These are phyloP conservation scores for Otolemur garnettii DNA, from an alignment of 2,113 vertebrate species.

Conservation along the genomic window DNA sequence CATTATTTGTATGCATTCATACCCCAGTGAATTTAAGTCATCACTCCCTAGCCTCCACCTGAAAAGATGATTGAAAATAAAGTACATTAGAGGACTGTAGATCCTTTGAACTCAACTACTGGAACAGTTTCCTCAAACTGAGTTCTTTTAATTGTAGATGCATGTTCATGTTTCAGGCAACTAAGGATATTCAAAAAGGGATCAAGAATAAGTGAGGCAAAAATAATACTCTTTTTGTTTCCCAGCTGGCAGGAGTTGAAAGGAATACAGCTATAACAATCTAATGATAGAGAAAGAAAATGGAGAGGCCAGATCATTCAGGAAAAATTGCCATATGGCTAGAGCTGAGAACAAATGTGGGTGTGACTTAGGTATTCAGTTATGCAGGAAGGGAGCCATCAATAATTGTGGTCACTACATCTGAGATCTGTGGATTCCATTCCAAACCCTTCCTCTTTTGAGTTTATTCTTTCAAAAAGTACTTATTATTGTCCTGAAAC, in stretches of 20 bases:
- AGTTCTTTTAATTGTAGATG: background rate
- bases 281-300: constrained; percentile 50
- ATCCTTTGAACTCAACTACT: background rate
- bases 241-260: constrained; percentile 55
- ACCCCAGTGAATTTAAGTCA: background rate
- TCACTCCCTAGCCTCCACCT: background rate
- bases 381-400: background rate
- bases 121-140: background rate
- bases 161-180: constrained; percentile 33
- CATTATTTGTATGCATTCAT: background rate
- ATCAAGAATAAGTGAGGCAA: constrained; percentile 63
- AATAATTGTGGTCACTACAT: background rate
- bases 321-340: constrained; percentile 53
- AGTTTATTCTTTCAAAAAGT: constrained; percentile 30
- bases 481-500: constrained; percentile 17
- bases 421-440: background rate
- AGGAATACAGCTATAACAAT: constrained; percentile 30
- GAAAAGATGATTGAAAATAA: background rate
- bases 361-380: background rate
- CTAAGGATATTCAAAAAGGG: constrained; percentile 11
- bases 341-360: constrained; percentile 3
- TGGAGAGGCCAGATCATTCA: constrained; percentile 39
- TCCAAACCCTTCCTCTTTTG: background rate
- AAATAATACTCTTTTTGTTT: constrained; percentile 60
- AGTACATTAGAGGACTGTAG: background rate